Conservation (phyloP, 1,140 invertebrate species). For the Campoletis sonorensis region DNA sequence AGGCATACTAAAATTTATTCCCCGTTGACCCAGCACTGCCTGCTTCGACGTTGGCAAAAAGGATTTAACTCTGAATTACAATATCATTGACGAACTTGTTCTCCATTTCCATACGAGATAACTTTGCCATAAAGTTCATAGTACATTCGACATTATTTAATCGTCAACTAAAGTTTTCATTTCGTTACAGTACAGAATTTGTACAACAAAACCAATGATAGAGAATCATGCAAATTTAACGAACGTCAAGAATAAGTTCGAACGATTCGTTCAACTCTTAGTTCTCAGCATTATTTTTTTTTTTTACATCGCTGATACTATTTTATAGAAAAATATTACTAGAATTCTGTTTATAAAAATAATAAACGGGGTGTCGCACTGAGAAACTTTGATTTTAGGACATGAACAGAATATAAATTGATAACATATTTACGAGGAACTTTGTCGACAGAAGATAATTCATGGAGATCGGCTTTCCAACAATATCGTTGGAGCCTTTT, state of each 20-base stretch:
- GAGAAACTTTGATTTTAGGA: neutral
- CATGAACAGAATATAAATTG: no score
- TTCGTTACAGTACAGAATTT: no score
- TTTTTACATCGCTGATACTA: neutral
- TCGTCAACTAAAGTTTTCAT: no score
- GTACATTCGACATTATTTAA: neutral
- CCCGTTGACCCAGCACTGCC: neutral
- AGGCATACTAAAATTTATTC: neutral
- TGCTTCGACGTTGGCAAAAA: neutral
- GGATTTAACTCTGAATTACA: neutral
- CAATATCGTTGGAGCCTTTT: neutral
- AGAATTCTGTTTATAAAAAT: no score
- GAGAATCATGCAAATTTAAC: neutral
- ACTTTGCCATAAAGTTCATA: neutral
- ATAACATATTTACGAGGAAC: neutral
- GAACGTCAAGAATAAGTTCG: neutral
- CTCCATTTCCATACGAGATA: neutral
- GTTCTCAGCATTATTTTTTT: neutral
- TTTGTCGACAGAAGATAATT: constrained; percentile 3
- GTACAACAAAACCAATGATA: neutral
- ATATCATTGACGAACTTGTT: neutral
- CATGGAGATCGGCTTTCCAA: neutral
- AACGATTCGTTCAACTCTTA: neutral
- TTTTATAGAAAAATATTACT: neutral
- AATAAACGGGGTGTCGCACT: no score